These are phyloP conservation scores for Amniataba percoides DNA, from an alignment of 2,797 vertebrate species.

Conservation along the genomic window DNA sequence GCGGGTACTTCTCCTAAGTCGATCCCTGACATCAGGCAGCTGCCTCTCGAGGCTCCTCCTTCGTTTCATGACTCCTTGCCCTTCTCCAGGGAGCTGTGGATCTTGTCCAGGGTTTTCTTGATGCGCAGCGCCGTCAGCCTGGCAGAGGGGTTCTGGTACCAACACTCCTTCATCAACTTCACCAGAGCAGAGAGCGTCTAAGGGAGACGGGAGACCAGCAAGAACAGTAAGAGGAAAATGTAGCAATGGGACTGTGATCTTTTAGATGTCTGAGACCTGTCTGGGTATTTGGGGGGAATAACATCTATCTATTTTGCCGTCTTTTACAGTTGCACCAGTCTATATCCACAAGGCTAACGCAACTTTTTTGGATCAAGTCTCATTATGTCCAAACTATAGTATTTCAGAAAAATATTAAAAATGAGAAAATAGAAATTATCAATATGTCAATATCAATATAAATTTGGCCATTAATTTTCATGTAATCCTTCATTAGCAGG, in stretches of 20 bases:
- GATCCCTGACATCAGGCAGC: slow-evolving; percentile 32
- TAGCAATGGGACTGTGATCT: slow-evolving; percentile 4
- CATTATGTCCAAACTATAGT: not conserved
- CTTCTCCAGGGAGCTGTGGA: slow-evolving; percentile 88
- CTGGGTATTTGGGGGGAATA: not conserved
- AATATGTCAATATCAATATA: no score
- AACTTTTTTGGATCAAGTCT: no score
- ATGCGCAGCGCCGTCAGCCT: slow-evolving; percentile 88
- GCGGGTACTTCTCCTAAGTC: slow-evolving; percentile 8
- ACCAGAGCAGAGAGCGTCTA: slow-evolving; percentile 88
- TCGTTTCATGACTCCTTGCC: slow-evolving; percentile 85
- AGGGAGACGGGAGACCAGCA: slow-evolving; percentile 2
- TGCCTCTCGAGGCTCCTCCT: slow-evolving; percentile 27
- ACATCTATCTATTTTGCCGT: not conserved
- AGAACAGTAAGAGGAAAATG: not conserved
- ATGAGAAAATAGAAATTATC: not conserved
- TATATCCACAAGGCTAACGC: not conserved
- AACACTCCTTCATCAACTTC: slow-evolving; percentile 91
- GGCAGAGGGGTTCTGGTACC: slow-evolving; percentile 90
- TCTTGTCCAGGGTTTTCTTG: slow-evolving; percentile 90
- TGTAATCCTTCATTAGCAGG: not conserved
- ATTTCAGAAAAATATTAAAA: not conserved
- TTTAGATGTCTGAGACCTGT: not conserved
- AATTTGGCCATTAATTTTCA: not conserved
- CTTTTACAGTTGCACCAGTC: not conserved